Evolutionary conservation across 2,113 vertebrate species (phyloP), one percentile per base, ranked within the genome.

Genomic region (Mystacornis crossleyi): DNA sequence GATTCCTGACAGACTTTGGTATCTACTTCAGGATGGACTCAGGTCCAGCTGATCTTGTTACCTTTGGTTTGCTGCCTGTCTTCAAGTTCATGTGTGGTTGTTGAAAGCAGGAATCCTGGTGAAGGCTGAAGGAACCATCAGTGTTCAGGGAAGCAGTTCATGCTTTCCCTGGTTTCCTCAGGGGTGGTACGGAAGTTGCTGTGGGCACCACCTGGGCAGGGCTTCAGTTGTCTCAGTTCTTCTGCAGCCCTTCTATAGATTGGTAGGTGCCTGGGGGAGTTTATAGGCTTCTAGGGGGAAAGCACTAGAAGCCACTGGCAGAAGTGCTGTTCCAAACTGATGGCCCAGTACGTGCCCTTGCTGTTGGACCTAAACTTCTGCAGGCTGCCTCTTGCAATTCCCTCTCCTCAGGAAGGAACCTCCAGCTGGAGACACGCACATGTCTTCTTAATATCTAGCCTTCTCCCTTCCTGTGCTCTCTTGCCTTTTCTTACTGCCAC

Each of bases 221-320:
- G 14, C 15, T 81, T 69, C 23, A 8, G 1, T 57, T 0, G 0
- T 26, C 38, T 77, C 40, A 34, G 0, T 81, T 70, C 66, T 79
- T 60, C 58, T 69, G 53, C 1, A 8, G 33, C 23, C 8, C 20
- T 78, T 66, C 47, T 74, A 17, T 16, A 50, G 38, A 14, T 6
- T 5, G 8, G 14, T 45, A 19, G 24, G 7, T 64, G 18, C 38
- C 16, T 20, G 16, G 4, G 33, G 10, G 7, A 16, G 2, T 11
- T 84, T 51, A 18, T 7, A 45, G 48, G n/a, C 14, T 91, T 79
- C 42, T 54, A 26, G 25, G 29, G 43, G 42, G 10, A 73, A 75
- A 62, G 17, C 3, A 1, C 12, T 38, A 25, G 45, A 73, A 90
- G n/a, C 15, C 42, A 25, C 40, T 62, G 47, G 33, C 61, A 86